These are phyloP conservation scores for Pitta sordida DNA, from an alignment of 2,113 vertebrate species.

Conservation along the genomic window DNA sequence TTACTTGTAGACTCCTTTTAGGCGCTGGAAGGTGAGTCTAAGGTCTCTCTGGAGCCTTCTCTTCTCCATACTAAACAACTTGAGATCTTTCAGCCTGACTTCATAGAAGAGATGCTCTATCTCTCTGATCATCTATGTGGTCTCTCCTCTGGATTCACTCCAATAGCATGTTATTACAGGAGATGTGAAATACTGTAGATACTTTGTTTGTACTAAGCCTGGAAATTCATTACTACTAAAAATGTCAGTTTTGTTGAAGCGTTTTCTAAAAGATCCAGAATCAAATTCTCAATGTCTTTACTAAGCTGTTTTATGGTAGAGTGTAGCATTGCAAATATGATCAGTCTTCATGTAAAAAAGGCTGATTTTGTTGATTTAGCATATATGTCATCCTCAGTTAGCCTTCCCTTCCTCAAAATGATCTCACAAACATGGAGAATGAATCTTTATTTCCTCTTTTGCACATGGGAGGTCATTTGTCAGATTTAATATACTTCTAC, in stretches of 20 bases:
- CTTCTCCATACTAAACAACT: not conserved
- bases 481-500: conserved; percentile 82
- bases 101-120: not conserved
- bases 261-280: conserved; percentile 61
- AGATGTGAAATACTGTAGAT: conserved; percentile 39
- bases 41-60: fast-evolving
- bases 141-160: not conserved
- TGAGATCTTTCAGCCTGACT: not conserved
- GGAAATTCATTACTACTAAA: conserved; percentile 69
- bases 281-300: conserved; percentile 76
- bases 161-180: conserved; percentile 10
- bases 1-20: not conserved
- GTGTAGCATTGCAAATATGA: conserved; percentile 75
- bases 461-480: conserved; percentile 84
- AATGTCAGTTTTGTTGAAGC: conserved; percentile 73
- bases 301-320: conserved; percentile 75
- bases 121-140: not conserved
- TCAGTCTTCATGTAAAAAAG: conserved; percentile 84
- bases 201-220: conserved; percentile 53
- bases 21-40: not conserved
- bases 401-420: conserved; percentile 81
- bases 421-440: conserved; percentile 81
- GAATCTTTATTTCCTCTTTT: conserved; percentile 85
- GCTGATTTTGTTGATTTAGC: conserved; percentile 84
- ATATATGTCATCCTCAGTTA: conserved; percentile 82